Evolutionary conservation across 2,797 vertebrate genomes (phyloP), one percentile per base, ranked within the genome.

Genomic region (Phrynocephalus forsythii): DNA sequence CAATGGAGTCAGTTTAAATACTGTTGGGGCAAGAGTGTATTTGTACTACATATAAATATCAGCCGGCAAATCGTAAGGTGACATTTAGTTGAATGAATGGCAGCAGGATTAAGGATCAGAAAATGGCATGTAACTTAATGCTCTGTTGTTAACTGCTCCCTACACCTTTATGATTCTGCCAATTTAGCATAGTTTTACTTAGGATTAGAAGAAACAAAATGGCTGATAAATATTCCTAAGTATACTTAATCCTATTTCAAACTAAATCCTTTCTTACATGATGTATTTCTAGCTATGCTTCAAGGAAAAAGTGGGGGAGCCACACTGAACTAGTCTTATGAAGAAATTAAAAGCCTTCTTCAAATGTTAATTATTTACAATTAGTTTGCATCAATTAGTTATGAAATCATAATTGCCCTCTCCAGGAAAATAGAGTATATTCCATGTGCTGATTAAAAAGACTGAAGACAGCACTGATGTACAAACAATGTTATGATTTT

Each of bases 171-270:
- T 30, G 0, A 86, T 91, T 91, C 90, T 92, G 66, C 60, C 56
- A 87, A 90, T 93, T 87, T 93, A 91, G 38, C 81, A 92, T 87
- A 26, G 88, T 91, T 92, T 91, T 88, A 73, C 88, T 91, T 88
- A 92, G 91, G 60, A 93, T 92, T 94, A 94, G 30, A 87, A 60
- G 68, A 75, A 87, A 69, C 30, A 94, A 84, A 96, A 95, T 92
- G 92, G 96, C 94, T 96, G 94, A 87, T 87, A 87, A 92, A 94
- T 83, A 87, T 84, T 86, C 79, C 8, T 94, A 95, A 96, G 92
- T 93, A 86, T 93, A 94, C 94, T 96, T 97, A 95, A 96, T 95
- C 92, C 89, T 93, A 93, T 95, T 96, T 97, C 95, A 96, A 95
- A 96, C 95, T 94, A 93, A 97, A 95, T 95, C 94, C 95, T 94